Evolutionary conservation across 2,888 invertebrate species (phyloP).

Genomic region (Melipona beecheii): DNA sequence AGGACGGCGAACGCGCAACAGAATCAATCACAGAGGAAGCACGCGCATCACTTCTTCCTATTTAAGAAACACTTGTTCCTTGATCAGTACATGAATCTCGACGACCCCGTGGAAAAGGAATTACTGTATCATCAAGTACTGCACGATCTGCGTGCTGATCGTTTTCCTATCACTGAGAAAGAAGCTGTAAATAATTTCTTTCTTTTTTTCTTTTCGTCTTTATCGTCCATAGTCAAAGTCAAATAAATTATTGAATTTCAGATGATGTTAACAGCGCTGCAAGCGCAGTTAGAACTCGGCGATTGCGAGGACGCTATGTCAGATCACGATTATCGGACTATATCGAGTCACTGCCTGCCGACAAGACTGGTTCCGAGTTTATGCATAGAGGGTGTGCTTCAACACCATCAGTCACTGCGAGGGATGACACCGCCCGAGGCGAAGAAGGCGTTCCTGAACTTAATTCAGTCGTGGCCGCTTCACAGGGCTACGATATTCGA

Average conservation of each 20-base stretch:
- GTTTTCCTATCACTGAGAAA: conserved; percentile 96
- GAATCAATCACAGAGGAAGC: conserved; percentile 83
- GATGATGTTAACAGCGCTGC: conserved; percentile 97
- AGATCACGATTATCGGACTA: conserved; percentile 86
- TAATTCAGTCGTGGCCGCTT: conserved; percentile 97
- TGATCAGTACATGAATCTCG: conserved; percentile 91
- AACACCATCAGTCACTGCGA: conserved; percentile 95
- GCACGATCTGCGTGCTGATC: conserved; percentile 94
- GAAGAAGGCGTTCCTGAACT: conserved; percentile 95
- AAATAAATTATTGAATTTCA: conserved; percentile 80
- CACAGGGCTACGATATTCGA: conserved; percentile 97
- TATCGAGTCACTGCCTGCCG: conserved; percentile 93
- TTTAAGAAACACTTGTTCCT: conserved; percentile 94
- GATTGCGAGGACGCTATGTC: conserved; percentile 90
- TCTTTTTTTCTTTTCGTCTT: too few species aligned
- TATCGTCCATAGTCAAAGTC: too few species aligned
- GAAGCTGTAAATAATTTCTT: conserved; percentile 91
- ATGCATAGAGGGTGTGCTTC: conserved; percentile 93
- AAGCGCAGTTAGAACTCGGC: conserved; percentile 96
- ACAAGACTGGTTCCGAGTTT: conserved; percentile 91
- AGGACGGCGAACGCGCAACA: conserved; percentile 88
- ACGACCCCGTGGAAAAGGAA: conserved; percentile 96
- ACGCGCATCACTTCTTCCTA: conserved; percentile 88
- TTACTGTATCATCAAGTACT: conserved; percentile 96
- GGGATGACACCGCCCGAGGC: conserved; percentile 95